phyloP scores from a whole-genome alignment of 2,888 invertebrate genomes.

The Coronaproctus castanopsis region DNA sequence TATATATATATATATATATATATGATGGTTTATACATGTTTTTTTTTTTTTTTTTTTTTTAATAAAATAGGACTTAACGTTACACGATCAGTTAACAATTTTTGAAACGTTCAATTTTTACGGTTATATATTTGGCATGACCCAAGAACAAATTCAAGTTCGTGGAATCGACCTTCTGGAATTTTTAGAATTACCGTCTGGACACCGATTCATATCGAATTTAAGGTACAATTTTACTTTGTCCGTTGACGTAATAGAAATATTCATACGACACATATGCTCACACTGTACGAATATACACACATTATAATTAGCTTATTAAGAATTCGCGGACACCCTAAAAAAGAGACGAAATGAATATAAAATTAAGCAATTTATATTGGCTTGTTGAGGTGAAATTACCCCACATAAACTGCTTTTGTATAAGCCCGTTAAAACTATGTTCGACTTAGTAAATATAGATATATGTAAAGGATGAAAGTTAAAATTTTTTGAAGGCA shows the following conservation, averaged over 20 bases:
- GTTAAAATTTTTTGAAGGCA: neutral
- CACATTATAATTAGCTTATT: no score
- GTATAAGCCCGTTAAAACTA: no score
- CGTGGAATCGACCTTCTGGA: constrained; percentile 14
- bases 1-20: no score
- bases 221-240: constrained; percentile 13
- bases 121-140: constrained; percentile 16
- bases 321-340: no score
- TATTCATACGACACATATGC: no score
- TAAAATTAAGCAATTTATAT: no score
- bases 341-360: no score
- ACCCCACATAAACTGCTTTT: no score
- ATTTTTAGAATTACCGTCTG: constrained; percentile 16
- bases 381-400: no score
- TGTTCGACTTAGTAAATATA: no score
- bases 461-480: neutral
- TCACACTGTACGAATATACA: no score
- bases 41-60: constrained; percentile 1
- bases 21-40: neutral
- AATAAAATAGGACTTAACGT: constrained; percentile 15
- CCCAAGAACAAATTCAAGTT: constrained; percentile 9
- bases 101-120: constrained; percentile 16
- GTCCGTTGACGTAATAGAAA: no score
- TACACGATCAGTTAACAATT: constrained; percentile 16
- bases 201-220: constrained; percentile 10